Evolutionary conservation across 2,888 invertebrate genomes (phyloP).

Genomic region (Lypha dubia): DNA sequence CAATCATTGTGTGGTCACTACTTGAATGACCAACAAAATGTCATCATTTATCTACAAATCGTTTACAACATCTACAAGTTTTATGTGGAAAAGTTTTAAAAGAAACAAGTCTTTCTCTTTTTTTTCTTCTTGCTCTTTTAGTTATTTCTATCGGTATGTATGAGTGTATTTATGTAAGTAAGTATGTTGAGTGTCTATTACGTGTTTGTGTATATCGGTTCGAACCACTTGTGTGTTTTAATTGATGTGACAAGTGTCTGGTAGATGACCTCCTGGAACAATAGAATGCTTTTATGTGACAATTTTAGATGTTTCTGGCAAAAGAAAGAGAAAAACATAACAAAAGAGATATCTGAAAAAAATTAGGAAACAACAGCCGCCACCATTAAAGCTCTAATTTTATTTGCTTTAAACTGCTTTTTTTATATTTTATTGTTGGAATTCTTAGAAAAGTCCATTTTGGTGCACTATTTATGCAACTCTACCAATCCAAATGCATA

Average conservation of each 20-base stretch:
- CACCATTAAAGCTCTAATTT: conserved; percentile 20
- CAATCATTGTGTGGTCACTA: conserved; percentile 66
- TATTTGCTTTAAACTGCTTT: conserved; percentile 9
- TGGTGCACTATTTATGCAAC: no score
- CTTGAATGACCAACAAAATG: conserved; percentile 67
- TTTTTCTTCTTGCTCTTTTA: neutral
- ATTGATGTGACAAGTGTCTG: conserved; percentile 82
- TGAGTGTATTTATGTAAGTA: neutral
- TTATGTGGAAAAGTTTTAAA: neutral
- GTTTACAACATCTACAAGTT: conserved; percentile 48
- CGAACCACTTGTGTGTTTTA: conserved; percentile 74
- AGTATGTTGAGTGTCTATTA: neutral
- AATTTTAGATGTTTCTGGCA: conserved; percentile 48
- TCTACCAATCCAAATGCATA: no score
- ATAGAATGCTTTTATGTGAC: conserved; percentile 63
- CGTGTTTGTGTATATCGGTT: conserved; percentile 24
- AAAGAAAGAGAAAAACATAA: conserved; percentile 15
- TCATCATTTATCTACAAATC: conserved; percentile 66
- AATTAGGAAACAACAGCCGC: conserved; percentile 13
- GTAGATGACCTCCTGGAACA: conserved; percentile 79
- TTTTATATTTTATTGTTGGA: neutral
- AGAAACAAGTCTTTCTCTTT: conserved; percentile 21
- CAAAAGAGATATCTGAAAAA: conserved; percentile 10
- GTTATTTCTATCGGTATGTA: no score
- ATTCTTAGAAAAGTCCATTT: neutral